These are phyloP conservation scores for Idaea dimidiata DNA, from an alignment of 2,888 invertebrate genomes.

Conservation along the genomic window DNA sequence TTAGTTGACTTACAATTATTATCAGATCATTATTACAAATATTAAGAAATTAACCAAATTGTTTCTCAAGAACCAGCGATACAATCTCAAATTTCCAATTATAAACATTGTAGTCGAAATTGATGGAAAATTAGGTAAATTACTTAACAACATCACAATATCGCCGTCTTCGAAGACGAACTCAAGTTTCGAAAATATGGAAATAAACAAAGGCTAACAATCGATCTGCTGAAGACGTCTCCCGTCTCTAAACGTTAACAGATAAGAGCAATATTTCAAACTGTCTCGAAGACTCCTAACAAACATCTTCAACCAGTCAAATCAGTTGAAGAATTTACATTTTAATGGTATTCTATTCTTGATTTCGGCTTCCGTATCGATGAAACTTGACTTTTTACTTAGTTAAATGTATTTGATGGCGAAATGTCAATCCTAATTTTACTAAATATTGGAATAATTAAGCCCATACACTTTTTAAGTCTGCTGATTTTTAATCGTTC, in stretches of 20 bases:
- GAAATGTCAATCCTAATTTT: background rate
- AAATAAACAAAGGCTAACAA: background rate
- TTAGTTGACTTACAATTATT: background rate
- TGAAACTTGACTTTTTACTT: slow-evolving; percentile 3
- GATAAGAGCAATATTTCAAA: slow-evolving; percentile 1
- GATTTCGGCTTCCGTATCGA: slow-evolving; percentile 5
- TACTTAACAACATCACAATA: background rate
- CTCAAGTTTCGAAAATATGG: background rate
- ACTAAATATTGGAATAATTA: too few relatives aligned
- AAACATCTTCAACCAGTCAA: slow-evolving; percentile 19
- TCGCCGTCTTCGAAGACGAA: background rate
- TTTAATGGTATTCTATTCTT: slow-evolving; percentile 17
- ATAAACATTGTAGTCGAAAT: background rate
- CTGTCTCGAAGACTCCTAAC: background rate
- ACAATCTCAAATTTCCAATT: background rate
- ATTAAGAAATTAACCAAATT: background rate
- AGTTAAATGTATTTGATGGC: background rate
- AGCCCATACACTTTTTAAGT: too few relatives aligned
- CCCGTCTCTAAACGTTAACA: background rate
- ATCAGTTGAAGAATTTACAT: slow-evolving; percentile 18
- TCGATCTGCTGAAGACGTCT: slow-evolving; percentile 4
- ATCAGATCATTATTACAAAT: too few relatives aligned
- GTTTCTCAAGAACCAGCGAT: background rate
- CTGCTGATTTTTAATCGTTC: too few relatives aligned
- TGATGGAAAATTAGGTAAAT: background rate